Percentiles rank a stretch among this genome's conserved stretches.
Conservation (phyloP, 2,888 invertebrate species). For the Drosophila cognata region DNA sequence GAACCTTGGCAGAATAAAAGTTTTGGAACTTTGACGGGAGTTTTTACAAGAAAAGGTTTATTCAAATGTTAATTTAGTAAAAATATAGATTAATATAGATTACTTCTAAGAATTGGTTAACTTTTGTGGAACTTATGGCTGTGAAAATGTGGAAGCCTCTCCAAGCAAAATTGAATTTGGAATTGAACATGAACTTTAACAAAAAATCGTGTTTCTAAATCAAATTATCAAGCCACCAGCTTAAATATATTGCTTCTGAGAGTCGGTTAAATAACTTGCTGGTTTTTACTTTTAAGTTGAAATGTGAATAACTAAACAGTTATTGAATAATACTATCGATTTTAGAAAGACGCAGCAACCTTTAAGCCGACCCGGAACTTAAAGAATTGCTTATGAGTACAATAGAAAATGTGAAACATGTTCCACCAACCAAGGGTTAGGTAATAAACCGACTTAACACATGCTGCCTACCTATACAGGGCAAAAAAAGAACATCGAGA, state of each 20-base stretch:
- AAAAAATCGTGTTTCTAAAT: neutral
- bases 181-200: neutral
- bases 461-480: neutral
- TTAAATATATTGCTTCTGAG: neutral
- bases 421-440: slow-evolving; percentile 1
- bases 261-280: neutral
- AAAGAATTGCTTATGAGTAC: neutral
- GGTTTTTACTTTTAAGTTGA: neutral
- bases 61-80: neutral
- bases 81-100: neutral
- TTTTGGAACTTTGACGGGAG: neutral
- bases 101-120: neutral
- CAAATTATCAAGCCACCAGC: too few relatives aligned
- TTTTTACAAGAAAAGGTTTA: neutral
- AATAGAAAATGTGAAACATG: neutral
- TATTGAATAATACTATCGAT: neutral
- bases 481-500: slow-evolving; percentile 35
- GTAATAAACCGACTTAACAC: slow-evolving; percentile 2
- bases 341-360: neutral
- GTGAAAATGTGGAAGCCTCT: neutral
- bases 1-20: neutral
- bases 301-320: neutral
- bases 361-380: neutral
- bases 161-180: neutral
- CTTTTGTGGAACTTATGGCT: neutral